These are phyloP conservation scores for Alectoris magna DNA, from an alignment of 2,797 vertebrate species.

Conservation along the genomic window DNA sequence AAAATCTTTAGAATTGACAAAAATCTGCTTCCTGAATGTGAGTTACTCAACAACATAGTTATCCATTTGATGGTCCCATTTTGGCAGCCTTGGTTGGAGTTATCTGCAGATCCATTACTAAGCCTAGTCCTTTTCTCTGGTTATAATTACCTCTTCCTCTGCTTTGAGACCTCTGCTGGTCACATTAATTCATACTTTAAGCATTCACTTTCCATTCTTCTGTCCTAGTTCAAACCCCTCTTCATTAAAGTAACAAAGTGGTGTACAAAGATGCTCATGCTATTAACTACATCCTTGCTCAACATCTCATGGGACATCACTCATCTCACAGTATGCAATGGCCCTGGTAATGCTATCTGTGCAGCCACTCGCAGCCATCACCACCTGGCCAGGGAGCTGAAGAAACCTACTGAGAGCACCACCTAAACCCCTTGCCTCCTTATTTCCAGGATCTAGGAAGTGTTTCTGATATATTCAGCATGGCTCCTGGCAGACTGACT, in stretches of 20 bases:
- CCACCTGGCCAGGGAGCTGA: neutral
- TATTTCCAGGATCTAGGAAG: neutral
- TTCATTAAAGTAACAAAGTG: neutral
- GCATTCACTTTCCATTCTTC: neutral
- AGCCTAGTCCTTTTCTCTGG: neutral
- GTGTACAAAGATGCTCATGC: neutral
- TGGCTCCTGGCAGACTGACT: neutral
- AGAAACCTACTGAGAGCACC: neutral
- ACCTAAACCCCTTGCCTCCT: neutral
- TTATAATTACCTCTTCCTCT: neutral
- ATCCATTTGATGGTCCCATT: neutral
- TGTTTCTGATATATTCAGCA: neutral
- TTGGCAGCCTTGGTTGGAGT: neutral
- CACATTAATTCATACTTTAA: neutral
- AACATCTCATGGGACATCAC: neutral
- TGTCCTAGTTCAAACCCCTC: neutral
- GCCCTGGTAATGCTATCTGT: neutral
- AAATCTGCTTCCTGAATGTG: neutral
- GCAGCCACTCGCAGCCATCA: neutral
- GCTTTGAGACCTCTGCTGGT: neutral
- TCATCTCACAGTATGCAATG: too few relatives aligned
- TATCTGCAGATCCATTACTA: neutral
- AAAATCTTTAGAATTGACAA: neutral
- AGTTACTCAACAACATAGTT: neutral
- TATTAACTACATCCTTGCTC: neutral